Conservation (phyloP, 1,140 invertebrate species). For the Drosophila ogumai region DNA sequence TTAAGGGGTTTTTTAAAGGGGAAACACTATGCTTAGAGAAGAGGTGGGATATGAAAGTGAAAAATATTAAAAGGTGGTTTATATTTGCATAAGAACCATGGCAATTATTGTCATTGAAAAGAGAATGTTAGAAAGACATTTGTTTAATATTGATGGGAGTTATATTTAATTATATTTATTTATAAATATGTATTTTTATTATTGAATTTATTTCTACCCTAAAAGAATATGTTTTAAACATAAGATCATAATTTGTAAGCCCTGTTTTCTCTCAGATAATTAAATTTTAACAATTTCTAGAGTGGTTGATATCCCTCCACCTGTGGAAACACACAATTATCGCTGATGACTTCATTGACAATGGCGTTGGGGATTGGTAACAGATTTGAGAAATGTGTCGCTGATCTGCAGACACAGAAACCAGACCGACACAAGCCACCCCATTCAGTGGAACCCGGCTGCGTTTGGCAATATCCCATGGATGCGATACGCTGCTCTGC, state of each 20-base stretch:
- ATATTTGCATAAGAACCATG: background rate
- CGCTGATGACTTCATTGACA: slow-evolving; percentile 58
- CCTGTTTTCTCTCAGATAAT: background rate
- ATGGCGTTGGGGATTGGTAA: slow-evolving; percentile 43
- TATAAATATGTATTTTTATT: too few relatives aligned
- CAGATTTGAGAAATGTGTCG: slow-evolving; percentile 67
- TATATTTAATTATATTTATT: background rate
- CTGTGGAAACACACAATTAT: slow-evolving; percentile 47
- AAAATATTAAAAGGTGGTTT: background rate
- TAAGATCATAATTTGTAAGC: too few relatives aligned
- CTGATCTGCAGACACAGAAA: slow-evolving; percentile 47
- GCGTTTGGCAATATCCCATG: slow-evolving; percentile 65
- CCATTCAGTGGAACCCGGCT: slow-evolving; percentile 42
- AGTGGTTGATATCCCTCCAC: background rate
- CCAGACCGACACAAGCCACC: slow-evolving; percentile 30
- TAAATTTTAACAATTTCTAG: background rate
- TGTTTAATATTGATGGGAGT: too few relatives aligned
- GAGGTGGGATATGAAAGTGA: background rate
- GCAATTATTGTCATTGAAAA: background rate
- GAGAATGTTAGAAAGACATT: background rate
- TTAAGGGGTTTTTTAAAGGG: background rate
- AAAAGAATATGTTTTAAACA: too few relatives aligned
- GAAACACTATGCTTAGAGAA: background rate
- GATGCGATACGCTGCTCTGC: slow-evolving; percentile 11
- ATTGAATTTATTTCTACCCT: too few relatives aligned